Evolutionary conservation across 2,113 vertebrate genomes (phyloP).

Genomic region (Cryptoleucopteryx plumbea): DNA sequence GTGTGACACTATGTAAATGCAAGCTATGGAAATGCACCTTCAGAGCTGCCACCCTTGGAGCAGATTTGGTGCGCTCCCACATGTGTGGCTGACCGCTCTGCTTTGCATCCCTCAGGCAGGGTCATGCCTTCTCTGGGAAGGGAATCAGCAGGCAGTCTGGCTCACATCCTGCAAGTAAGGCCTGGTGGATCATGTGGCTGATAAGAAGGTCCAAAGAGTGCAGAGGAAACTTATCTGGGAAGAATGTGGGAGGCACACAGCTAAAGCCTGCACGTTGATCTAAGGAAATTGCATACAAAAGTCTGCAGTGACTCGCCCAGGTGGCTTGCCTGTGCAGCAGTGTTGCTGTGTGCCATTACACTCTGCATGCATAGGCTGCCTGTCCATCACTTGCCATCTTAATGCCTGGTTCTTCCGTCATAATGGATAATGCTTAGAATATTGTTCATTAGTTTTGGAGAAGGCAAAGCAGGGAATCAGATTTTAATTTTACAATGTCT

Average conservation of each 20-base stretch:
- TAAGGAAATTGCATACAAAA: not conserved
- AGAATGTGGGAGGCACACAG: not conserved
- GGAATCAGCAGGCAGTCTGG: not conserved
- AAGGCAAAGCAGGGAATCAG: not conserved
- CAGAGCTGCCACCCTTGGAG: constrained; percentile 32
- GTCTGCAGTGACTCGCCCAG: not conserved
- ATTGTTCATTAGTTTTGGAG: not conserved
- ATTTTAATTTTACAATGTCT: not conserved
- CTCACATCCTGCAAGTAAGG: not conserved
- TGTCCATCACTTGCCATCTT: not conserved
- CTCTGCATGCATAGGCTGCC: not conserved
- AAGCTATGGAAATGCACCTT: constrained; percentile 36
- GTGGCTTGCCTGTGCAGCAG: not conserved
- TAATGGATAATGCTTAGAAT: not conserved
- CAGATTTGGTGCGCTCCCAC: not conserved
- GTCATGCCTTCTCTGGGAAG: not conserved
- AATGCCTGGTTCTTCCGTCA: not conserved
- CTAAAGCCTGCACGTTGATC: not conserved
- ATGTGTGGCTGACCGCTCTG: not conserved
- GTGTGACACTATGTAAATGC: constrained; percentile 8
- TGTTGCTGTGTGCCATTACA: not conserved
- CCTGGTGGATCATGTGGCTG: not conserved
- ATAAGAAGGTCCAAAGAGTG: not conserved
- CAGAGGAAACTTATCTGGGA: not conserved
- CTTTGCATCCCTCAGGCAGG: not conserved